These are phyloP conservation scores for Drosophila azteca DNA, from an alignment of 1,140 invertebrate species.

Conservation along the genomic window DNA sequence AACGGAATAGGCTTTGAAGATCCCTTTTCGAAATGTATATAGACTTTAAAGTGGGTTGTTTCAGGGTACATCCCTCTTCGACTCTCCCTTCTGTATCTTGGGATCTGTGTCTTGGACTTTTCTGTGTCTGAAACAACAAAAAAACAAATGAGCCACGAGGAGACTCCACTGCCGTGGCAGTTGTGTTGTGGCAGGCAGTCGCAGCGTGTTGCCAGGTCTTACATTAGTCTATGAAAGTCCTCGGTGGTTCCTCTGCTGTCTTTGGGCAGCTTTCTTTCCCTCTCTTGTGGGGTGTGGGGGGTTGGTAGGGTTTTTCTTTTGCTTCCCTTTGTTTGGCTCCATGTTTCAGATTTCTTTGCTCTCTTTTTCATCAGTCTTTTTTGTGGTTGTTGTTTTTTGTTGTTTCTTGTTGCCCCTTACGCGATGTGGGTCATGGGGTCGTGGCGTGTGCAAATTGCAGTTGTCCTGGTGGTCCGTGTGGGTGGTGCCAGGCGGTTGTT, in stretches of 20 bases:
- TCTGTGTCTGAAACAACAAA: conserved; percentile 32
- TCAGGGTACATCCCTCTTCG: background rate
- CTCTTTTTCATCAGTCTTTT: too few relatives aligned
- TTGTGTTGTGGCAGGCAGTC: background rate
- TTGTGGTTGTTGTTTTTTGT: background rate
- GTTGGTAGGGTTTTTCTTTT: background rate
- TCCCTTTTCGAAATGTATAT: background rate
- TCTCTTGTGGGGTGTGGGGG: conserved; percentile 21
- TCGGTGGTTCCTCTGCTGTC: conserved; percentile 36
- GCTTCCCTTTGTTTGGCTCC: conserved; percentile 64
- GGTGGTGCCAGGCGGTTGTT: conserved; percentile 8
- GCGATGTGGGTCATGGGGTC: conserved; percentile 73
- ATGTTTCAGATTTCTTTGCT: conserved; percentile 63
- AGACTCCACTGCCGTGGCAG: background rate
- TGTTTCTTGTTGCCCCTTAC: too few relatives aligned
- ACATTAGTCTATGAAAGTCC: conserved; percentile 69
- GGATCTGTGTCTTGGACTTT: background rate
- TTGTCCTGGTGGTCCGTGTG: conserved; percentile 13
- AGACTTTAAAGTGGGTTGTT: too few relatives aligned
- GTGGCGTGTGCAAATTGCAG: conserved; percentile 76
- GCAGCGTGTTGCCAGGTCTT: conserved; percentile 46
- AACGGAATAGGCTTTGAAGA: background rate
- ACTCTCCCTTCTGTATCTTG: background rate
- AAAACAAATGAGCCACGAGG: conserved; percentile 61
- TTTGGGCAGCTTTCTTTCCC: conserved; percentile 41